These are phyloP conservation scores for Spilarctia lutea DNA, from an alignment of 2,888 invertebrate species.

Conservation along the genomic window DNA sequence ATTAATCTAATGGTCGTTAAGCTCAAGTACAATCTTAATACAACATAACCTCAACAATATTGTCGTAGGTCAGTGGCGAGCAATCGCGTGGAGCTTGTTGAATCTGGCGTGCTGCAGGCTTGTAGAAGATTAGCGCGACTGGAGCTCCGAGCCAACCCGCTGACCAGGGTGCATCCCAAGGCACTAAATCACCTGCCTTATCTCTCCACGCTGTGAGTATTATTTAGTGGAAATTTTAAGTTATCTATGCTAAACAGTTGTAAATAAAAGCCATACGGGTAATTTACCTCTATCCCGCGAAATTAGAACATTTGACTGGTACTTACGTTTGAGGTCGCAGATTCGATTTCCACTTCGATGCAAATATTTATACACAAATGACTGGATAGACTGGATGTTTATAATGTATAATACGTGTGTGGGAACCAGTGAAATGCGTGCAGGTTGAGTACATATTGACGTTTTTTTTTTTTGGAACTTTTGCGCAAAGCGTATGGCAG, in stretches of 20 bases:
- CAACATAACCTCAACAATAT: not conserved
- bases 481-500: no score
- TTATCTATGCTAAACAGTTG: not conserved
- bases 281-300: not conserved
- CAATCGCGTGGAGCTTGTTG: slow-evolving; percentile 93
- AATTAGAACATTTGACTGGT: not conserved
- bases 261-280: not conserved
- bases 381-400: not conserved
- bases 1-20: not conserved
- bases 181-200: slow-evolving; percentile 92
- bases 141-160: slow-evolving; percentile 94
- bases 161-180: slow-evolving; percentile 89
- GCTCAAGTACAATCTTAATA: not conserved
- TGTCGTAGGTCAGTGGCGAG: slow-evolving; percentile 91
- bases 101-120: slow-evolving; percentile 89
- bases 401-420: not conserved
- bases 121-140: slow-evolving; percentile 90
- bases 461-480: no score
- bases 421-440: no score
- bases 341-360: not conserved
- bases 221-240: not conserved
- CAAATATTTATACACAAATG: not conserved
- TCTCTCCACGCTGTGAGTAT: slow-evolving; percentile 80
- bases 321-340: not conserved
- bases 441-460: no score